These are phyloP conservation scores for Teleogryllus occipitalis DNA, from an alignment of 1,140 invertebrate genomes.

Conservation along the genomic window DNA sequence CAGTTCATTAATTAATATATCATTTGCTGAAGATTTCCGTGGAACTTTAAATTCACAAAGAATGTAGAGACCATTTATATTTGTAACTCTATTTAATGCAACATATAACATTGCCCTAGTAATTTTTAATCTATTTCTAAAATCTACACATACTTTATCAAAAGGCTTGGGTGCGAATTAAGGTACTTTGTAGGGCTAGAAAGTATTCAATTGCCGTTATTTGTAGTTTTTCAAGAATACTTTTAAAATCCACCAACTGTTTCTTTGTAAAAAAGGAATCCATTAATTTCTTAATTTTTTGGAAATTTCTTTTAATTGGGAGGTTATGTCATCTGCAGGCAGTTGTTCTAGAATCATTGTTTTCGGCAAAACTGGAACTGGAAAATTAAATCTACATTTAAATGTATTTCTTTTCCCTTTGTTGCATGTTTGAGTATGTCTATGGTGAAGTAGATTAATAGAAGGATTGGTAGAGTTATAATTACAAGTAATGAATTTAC, in stretches of 20 bases:
- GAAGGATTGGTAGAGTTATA: background rate
- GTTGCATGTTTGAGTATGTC: background rate
- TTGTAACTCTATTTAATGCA: background rate
- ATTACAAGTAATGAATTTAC: background rate
- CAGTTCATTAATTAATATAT: too few species aligned
- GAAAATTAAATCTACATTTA: background rate
- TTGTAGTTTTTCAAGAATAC: background rate
- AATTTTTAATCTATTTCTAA: background rate
- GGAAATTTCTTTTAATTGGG: background rate
- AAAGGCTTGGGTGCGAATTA: conserved; percentile 11
- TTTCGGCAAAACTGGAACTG: background rate
- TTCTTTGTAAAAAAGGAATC: background rate
- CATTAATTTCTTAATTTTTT: background rate
- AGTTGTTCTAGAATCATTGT: background rate
- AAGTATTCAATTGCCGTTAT: background rate
- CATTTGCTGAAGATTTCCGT: too few species aligned
- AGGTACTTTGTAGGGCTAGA: background rate
- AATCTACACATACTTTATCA: conserved; percentile 16
- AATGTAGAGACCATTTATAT: background rate
- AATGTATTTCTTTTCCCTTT: background rate
- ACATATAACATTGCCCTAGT: background rate
- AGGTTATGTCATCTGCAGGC: background rate
- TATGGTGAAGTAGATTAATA: background rate
- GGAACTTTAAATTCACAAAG: background rate
- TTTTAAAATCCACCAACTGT: background rate